Evolutionary conservation across 2,888 invertebrate genomes (phyloP).

Genomic region (Drosophila neonasuta): DNA sequence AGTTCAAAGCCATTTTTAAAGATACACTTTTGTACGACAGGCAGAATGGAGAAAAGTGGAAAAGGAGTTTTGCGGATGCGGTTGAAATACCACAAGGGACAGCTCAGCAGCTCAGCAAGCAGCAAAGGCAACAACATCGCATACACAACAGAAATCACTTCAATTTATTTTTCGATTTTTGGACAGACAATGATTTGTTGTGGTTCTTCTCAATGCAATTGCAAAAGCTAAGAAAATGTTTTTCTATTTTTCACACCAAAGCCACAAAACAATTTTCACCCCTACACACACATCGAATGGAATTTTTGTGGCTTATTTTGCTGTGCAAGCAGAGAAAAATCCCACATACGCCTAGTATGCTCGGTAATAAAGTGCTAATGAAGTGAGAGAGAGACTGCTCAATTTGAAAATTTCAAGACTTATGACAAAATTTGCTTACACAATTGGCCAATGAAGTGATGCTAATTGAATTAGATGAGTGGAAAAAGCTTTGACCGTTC

Average conservation of each 20-base stretch:
- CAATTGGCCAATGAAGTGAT: constrained; percentile 49
- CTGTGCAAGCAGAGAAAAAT: constrained; percentile 40
- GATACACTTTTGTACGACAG: constrained; percentile 30
- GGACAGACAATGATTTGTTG: constrained; percentile 62
- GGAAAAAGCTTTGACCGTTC: constrained; percentile 11
- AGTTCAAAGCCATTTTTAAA: constrained; percentile 72
- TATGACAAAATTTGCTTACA: constrained; percentile 30
- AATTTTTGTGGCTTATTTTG: constrained; percentile 26
- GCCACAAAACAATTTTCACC: constrained; percentile 44
- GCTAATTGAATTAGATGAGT: constrained; percentile 54
- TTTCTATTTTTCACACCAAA: constrained; percentile 54
- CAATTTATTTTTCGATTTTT: constrained; percentile 75
- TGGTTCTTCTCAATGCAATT: constrained; percentile 31
- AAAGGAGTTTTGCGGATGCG: constrained; percentile 37
- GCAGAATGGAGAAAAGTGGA: background rate
- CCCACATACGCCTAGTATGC: constrained; percentile 36
- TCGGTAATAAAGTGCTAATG: constrained; percentile 41
- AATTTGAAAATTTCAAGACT: constrained; percentile 33
- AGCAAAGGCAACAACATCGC: background rate
- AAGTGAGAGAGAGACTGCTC: constrained; percentile 32
- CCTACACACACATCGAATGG: constrained; percentile 3
- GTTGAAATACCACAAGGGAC: constrained; percentile 47
- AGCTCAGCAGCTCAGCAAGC: constrained; percentile 22
- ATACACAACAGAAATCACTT: constrained; percentile 60
- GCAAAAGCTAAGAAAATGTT: constrained; percentile 42